Base-by-base conservation (phyloP, 2,113 vertebrate species). In the Diglossa brunneiventris region DNA sequence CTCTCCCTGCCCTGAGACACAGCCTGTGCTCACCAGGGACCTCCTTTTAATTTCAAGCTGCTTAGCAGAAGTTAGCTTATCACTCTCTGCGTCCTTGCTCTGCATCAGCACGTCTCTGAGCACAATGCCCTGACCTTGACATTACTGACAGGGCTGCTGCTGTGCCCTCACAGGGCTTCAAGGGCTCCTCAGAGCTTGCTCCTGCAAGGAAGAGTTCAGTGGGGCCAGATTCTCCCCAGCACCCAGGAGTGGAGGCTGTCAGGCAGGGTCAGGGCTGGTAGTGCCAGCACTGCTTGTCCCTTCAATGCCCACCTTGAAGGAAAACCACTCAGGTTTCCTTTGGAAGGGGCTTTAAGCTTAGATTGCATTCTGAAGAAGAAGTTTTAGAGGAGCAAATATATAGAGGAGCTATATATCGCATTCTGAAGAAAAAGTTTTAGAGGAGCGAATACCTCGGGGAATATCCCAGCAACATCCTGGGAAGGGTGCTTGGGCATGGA, bases 261-360 rank as follows among this genome's bases (percentile, higher is more conserved):
- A 1, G 15, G 28, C 53, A 52, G 11, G 11, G n/a, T n/a, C 23
- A 37, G 62, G n/a, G 15, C 31, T 22, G 44, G 14, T 23, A 35
- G 33, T 0, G 0, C 19, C 49, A 59, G 52, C 5, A 2, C 46
- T 13, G 28, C 53, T n/a, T 1, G 0, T 7, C 27, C n/a, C 35
- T 79, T 28, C 0, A 0, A 33, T 2, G 13, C 10, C 13, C 6
- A 11, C 31, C 22, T 78, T 27, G 56, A 56, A 31, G 28, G 23
- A 33, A 31, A 82, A 50, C 7, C 5, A 6, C 30, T 33, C 2
- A 4, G 19, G 6, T n/a, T 78, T 64, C 37, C 46, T 50, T 62
- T 5, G 1, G 56, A 42, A 85, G 12, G 2, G 7, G 27, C 27
- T 77, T 35, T 35, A 47, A 50, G 47, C 6, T n/a, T 22, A 41